phyloP scores from a whole-genome alignment of 2,797 vertebrate species.

The Muscicapa comitata region DNA sequence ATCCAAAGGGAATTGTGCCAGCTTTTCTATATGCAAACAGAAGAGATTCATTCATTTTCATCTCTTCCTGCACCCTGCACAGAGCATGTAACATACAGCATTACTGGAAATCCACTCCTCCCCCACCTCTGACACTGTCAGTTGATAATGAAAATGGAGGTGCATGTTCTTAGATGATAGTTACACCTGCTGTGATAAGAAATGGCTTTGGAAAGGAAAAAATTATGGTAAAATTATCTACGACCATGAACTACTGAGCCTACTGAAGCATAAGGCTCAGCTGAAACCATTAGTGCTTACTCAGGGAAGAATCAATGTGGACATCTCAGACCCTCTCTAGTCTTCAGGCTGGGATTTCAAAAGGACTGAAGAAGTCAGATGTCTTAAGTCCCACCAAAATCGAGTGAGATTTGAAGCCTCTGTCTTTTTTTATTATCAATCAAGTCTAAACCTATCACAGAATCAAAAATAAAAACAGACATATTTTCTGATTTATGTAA shows the following conservation, averaged over 20 bases:
- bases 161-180: not conserved
- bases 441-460: not conserved
- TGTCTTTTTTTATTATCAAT: not conserved
- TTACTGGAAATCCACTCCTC: not conserved
- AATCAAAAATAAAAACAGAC: not conserved
- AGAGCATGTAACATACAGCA: not conserved
- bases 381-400: not conserved
- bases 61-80: not conserved
- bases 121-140: not conserved
- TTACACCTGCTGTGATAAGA: not conserved
- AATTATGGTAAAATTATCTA: not conserved
- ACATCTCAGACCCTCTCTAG: not conserved
- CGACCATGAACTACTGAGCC: not conserved
- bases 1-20: not conserved
- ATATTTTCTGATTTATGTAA: not conserved
- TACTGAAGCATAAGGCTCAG: not conserved
- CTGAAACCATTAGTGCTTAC: not conserved
- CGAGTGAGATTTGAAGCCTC: accelerated
- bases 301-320: not conserved
- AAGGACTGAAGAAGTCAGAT: not conserved
- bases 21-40: not conserved
- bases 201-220: not conserved
- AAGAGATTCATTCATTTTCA: not conserved
- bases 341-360: not conserved
- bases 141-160: not conserved